These are phyloP conservation scores for Chloroceryle inda DNA, from an alignment of 2,797 vertebrate genomes.

Conservation along the genomic window DNA sequence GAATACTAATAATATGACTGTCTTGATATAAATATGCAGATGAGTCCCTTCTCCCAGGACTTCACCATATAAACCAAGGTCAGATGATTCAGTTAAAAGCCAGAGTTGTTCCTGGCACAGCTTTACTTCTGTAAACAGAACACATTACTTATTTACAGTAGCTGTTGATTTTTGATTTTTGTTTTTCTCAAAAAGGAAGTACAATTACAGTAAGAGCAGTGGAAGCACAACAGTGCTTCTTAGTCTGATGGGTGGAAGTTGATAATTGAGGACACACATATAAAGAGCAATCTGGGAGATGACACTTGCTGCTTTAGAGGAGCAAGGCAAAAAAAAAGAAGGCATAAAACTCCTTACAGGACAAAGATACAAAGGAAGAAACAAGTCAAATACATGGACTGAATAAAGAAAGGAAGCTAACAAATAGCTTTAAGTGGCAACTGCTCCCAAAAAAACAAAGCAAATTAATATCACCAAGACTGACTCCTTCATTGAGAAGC, in stretches of 20 bases:
- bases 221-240: background rate
- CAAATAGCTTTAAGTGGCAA: constrained; percentile 31
- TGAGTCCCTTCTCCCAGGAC: background rate
- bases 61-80: background rate
- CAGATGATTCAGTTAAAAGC: constrained; percentile 25
- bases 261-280: background rate
- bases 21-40: background rate
- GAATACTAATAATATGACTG: background rate
- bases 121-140: background rate
- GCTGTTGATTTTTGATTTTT: background rate
- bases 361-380: constrained; percentile 1
- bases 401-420: constrained; percentile 50
- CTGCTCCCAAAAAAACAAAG: constrained; percentile 7
- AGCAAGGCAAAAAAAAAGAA: background rate
- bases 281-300: background rate
- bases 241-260: background rate
- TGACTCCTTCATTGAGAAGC: constrained; percentile 1
- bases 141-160: constrained; percentile 20
- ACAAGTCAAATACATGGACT: background rate
- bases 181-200: background rate
- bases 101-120: constrained; percentile 8
- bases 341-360: background rate
- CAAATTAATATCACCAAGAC: constrained; percentile 21
- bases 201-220: background rate
- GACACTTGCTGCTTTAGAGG: background rate